Evolutionary conservation across 2,888 invertebrate genomes (phyloP).

Genomic region (Mamestra brassicae): DNA sequence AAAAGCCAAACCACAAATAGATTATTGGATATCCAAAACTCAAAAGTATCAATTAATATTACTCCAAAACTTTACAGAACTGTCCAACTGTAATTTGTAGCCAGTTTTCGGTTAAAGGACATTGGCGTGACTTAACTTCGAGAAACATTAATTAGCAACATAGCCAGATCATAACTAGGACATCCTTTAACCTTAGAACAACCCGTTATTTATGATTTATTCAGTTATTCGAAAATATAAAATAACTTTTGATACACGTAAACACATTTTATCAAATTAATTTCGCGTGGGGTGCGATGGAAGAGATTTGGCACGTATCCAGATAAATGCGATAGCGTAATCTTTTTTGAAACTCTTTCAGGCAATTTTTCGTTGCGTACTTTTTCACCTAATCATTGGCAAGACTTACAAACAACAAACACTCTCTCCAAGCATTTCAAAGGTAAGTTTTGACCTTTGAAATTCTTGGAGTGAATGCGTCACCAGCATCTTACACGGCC

Average conservation of each 20-base stretch:
- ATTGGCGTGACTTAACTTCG: slow-evolving; percentile 4
- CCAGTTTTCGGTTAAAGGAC: not conserved
- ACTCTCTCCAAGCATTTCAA: not conserved
- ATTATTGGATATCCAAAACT: slow-evolving; percentile 9
- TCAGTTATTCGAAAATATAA: not conserved
- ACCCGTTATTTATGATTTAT: slow-evolving; percentile 13
- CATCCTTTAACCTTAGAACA: not conserved
- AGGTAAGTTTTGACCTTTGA: no score
- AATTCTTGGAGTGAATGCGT: not conserved
- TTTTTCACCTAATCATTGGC: slow-evolving; percentile 8
- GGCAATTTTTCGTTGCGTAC: slow-evolving; percentile 18
- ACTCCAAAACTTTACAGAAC: slow-evolving; percentile 21
- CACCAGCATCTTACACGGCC: not conserved
- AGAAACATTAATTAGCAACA: slow-evolving; percentile 25
- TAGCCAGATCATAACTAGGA: not conserved
- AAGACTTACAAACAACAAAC: not conserved
- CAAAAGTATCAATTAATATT: slow-evolving; percentile 26
- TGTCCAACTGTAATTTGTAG: slow-evolving; percentile 22
- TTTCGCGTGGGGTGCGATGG: slow-evolving; percentile 40
- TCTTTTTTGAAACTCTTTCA: slow-evolving; percentile 31
- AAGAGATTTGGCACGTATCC: slow-evolving; percentile 58
- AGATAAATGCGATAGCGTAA: slow-evolving; percentile 49
- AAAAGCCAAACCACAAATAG: not conserved
- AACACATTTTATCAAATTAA: slow-evolving; percentile 60
- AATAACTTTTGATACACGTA: slow-evolving; percentile 41